phyloP scores from a whole-genome alignment of 2,113 vertebrate genomes.

The Paraplagusia blochii region DNA sequence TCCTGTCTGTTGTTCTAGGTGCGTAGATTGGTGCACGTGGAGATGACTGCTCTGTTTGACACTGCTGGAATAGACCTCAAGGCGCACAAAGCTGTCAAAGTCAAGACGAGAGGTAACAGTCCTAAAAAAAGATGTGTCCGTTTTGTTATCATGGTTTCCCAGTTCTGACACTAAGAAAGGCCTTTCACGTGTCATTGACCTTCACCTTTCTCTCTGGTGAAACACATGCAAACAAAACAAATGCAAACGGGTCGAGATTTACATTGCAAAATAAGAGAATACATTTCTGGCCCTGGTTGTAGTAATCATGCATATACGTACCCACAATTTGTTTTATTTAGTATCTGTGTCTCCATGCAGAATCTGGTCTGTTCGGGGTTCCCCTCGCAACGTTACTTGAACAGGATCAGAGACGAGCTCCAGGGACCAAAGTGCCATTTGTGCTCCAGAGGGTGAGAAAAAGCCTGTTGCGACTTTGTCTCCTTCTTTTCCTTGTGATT shows the following conservation, averaged over 20 bases:
- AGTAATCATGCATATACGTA: too few species aligned
- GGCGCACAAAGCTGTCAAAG: conserved; percentile 86
- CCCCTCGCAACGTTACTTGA: conserved; percentile 86
- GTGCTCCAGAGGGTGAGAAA: conserved; percentile 85
- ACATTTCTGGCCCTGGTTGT: too few species aligned
- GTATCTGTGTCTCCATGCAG: conserved; percentile 65
- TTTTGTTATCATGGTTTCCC: too few species aligned
- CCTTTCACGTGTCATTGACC: too few species aligned
- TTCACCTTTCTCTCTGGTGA: too few species aligned
- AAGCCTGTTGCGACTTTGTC: background rate
- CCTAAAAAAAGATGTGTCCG: too few species aligned
- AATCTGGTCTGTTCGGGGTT: conserved; percentile 88
- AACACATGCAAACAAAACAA: too few species aligned
- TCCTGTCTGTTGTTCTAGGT: conserved; percentile 59
- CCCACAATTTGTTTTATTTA: background rate
- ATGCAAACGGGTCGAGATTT: too few species aligned
- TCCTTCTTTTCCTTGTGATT: too few species aligned
- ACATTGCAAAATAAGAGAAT: too few species aligned
- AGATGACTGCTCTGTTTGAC: conserved; percentile 92
- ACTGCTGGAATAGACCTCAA: conserved; percentile 86
- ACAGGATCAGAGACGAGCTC: conserved; percentile 85
- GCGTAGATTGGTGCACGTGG: conserved; percentile 84
- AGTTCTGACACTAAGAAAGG: too few species aligned
- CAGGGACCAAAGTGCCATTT: conserved; percentile 86
- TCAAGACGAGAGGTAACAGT: conserved; percentile 87